These are phyloP conservation scores for Leptopilina syphax DNA, from an alignment of 2,888 invertebrate genomes.

Conservation along the genomic window DNA sequence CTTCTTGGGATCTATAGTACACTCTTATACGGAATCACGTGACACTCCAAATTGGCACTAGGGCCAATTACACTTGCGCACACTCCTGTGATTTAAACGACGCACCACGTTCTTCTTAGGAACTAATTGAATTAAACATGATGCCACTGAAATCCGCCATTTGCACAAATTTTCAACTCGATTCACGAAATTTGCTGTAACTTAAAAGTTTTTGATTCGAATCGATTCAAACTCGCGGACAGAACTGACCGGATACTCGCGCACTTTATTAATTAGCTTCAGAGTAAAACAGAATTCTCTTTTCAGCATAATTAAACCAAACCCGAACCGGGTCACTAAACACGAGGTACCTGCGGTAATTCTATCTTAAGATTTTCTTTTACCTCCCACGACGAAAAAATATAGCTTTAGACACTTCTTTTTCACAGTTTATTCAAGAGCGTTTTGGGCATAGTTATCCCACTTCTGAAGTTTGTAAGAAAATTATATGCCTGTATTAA, in stretches of 20 bases:
- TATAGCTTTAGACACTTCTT: no score
- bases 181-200: background rate
- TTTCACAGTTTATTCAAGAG: no score
- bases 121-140: background rate
- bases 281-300: no score
- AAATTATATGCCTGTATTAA: no score
- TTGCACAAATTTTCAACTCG: background rate
- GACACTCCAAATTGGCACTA: background rate
- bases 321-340: no score
- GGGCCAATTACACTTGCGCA: background rate
- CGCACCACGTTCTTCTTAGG: background rate
- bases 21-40: background rate
- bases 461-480: no score
- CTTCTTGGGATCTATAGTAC: background rate
- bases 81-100: background rate
- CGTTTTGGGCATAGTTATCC: no score
- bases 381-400: no score
- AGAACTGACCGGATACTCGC: background rate
- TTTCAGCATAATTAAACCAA: no score
- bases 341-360: no score
- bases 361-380: no score
- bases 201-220: background rate
- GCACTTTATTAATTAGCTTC: no score
- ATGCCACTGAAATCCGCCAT: background rate
- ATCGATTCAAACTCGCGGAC: background rate